Evolutionary conservation across 30 jellyfish, hydroid and myxozoan genomes (phyloP).

Genomic region (Phacellophora camtschatica): DNA sequence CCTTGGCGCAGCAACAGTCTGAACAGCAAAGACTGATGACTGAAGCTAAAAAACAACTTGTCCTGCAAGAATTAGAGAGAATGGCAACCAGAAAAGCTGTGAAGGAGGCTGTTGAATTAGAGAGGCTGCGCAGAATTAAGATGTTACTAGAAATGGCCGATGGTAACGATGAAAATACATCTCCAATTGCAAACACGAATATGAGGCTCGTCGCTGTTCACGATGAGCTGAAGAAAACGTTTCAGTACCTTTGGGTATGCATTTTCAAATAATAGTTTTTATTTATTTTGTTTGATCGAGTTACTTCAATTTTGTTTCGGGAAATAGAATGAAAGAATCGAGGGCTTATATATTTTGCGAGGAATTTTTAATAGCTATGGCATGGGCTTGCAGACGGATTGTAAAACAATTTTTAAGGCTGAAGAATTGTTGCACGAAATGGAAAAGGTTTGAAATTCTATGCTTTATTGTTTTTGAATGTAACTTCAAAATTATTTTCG

Average conservation of each 20-base stretch:
- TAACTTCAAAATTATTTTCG: no score
- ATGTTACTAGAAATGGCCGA: slow-evolving; percentile 40
- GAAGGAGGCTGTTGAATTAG: slow-evolving; percentile 47
- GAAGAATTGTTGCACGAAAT: no score
- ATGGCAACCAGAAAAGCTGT: slow-evolving; percentile 26
- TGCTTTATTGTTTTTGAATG: no score
- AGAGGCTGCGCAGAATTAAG: slow-evolving; percentile 29
- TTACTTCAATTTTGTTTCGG: no score
- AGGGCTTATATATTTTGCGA: no score
- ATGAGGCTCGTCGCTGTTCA: slow-evolving; percentile 30
- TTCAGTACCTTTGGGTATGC: slow-evolving; percentile 44
- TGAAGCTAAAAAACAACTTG: slow-evolving; percentile 28
- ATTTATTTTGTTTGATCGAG: no score
- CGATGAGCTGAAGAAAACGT: slow-evolving; percentile 25
- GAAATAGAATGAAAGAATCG: no score
- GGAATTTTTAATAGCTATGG: no score
- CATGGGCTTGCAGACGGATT: no score
- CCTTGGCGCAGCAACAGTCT: slow-evolving; percentile 21
- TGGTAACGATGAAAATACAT: slow-evolving; percentile 18
- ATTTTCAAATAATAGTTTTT: no score
- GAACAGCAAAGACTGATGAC: slow-evolving; percentile 24
- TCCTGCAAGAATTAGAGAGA: slow-evolving; percentile 37
- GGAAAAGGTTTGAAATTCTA: no score
- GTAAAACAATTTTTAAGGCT: no score
- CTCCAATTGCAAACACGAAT: slow-evolving; percentile 34